phyloP scores from a whole-genome alignment of 2,888 invertebrate genomes.

The Gymnoscelis rufifasciata region DNA sequence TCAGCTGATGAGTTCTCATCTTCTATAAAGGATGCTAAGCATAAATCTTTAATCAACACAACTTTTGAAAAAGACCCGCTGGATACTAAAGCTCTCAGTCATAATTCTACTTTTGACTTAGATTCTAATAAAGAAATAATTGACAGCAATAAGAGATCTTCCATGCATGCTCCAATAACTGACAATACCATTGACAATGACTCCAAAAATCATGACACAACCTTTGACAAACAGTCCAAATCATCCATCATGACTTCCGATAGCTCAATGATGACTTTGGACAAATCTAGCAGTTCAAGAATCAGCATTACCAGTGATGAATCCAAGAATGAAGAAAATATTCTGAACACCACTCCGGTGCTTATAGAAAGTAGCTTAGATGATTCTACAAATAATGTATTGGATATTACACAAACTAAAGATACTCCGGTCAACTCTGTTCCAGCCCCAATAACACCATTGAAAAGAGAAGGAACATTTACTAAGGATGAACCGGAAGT shows the following conservation, averaged over 20 bases:
- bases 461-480: constrained; percentile 66
- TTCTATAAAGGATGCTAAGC: constrained; percentile 7
- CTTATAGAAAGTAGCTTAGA: constrained; percentile 65
- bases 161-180: no score
- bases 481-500: constrained; percentile 53
- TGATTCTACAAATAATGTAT: constrained; percentile 36
- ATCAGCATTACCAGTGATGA: constrained; percentile 66
- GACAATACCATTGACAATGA: constrained; percentile 27
- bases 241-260: constrained; percentile 54
- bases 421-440: constrained; percentile 5
- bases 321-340: constrained; percentile 45
- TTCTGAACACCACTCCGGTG: constrained; percentile 55
- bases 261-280: constrained; percentile 38
- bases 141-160: no score
- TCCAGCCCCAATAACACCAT: constrained; percentile 35
- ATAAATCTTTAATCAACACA: constrained; percentile 17
- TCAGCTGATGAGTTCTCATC: constrained; percentile 10
- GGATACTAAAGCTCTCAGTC: no score
- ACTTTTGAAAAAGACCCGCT: constrained; percentile 26
- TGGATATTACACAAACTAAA: constrained; percentile 13
- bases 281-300: constrained; percentile 45
- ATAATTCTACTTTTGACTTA: constrained; percentile 13
- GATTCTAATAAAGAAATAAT: no score
- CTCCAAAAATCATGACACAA: constrained; percentile 38
- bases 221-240: constrained; percentile 49